Percentiles rank a stretch among this genome's conserved stretches.
Conservation (phyloP, 2,888 invertebrate species). For the Epinotia nisella region DNA sequence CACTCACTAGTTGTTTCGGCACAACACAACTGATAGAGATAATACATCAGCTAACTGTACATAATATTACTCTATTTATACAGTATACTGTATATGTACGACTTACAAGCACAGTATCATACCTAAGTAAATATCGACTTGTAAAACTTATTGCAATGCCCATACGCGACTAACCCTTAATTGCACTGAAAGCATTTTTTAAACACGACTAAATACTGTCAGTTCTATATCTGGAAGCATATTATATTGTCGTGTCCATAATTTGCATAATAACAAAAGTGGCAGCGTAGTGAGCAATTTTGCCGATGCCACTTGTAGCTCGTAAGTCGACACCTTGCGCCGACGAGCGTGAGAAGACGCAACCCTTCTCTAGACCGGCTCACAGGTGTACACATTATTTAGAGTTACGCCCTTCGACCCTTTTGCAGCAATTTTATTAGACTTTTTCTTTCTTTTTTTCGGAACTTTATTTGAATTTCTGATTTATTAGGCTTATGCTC, state of each 20-base stretch:
- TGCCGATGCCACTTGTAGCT: conserved; percentile 52
- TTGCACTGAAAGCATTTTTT: conserved; percentile 11
- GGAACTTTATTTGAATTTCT: neutral
- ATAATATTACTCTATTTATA: neutral
- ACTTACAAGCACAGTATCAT: neutral
- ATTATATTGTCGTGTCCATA: conserved; percentile 39
- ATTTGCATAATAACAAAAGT: conserved; percentile 50
- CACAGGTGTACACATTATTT: conserved; percentile 64
- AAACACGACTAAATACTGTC: conserved; percentile 4
- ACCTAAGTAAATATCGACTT: neutral
- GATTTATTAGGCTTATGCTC: neutral
- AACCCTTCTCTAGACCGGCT: conserved; percentile 62
- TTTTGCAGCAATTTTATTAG: conserved; percentile 30
- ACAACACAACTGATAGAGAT: neutral
- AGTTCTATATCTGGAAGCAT: conserved; percentile 26
- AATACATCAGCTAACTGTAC: neutral
- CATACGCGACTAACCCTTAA: conserved; percentile 3
- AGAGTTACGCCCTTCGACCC: conserved; percentile 57
- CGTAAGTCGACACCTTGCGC: conserved; percentile 54
- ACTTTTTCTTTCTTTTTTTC: neutral
- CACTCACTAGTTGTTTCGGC: neutral
- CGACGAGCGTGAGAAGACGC: conserved; percentile 64
- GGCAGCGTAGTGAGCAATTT: conserved; percentile 41
- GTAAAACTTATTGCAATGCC: conserved; percentile 5
- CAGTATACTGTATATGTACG: neutral